phyloP scores from a whole-genome alignment of 2,797 vertebrate species.

The Psittacula derbiana region DNA sequence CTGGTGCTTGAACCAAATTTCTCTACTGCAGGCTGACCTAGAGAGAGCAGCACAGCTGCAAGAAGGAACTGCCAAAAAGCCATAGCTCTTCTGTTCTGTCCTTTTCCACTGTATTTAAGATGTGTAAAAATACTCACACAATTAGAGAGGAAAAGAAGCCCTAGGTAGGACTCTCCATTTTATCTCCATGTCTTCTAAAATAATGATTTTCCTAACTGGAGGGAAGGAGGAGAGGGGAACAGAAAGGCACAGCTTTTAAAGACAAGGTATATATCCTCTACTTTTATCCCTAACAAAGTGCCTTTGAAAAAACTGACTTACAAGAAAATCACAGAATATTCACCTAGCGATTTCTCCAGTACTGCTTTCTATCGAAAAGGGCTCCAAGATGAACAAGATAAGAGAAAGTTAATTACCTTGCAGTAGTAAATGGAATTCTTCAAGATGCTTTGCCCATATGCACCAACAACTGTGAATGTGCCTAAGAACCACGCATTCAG shows the following conservation, averaged over 20 bases:
- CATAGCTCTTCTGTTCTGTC: slow-evolving; percentile 26
- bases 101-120: slow-evolving; percentile 39
- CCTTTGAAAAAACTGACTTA: neutral
- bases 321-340: slow-evolving; percentile 13
- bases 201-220: slow-evolving; percentile 51
- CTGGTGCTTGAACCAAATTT: slow-evolving; percentile 42
- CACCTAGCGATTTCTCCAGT: neutral
- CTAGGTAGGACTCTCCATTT: slow-evolving; percentile 28
- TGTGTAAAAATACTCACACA: slow-evolving; percentile 46
- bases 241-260: slow-evolving; percentile 41
- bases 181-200: slow-evolving; percentile 53
- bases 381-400: neutral
- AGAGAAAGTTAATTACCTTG: neutral
- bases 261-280: neutral
- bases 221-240: slow-evolving; percentile 16
- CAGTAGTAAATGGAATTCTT: neutral
- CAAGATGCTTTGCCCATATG: neutral
- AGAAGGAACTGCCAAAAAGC: slow-evolving; percentile 57
- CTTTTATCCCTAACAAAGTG: slow-evolving; percentile 15
- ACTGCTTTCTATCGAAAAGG: neutral
- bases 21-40: slow-evolving; percentile 31
- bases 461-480: neutral
- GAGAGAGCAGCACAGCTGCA: slow-evolving; percentile 36
- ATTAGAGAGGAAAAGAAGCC: slow-evolving; percentile 43
- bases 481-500: neutral